Percentiles rank a stretch among this genome's conserved stretches.
These are phyloP conservation scores for Aphelinus certus DNA, from an alignment of 1,140 invertebrate genomes.

Conservation along the genomic window DNA sequence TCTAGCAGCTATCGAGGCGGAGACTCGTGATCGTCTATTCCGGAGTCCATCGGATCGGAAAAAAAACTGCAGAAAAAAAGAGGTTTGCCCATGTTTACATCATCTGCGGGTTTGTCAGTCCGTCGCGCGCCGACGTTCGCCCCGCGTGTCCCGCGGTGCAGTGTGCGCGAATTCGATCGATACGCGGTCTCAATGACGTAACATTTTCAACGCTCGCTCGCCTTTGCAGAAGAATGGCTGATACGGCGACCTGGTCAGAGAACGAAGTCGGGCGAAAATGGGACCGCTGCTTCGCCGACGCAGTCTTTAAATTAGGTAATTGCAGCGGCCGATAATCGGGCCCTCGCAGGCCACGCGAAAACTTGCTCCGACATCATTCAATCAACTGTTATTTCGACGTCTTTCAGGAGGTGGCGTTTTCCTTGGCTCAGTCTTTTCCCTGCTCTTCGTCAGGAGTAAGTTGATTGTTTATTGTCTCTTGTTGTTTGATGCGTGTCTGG, in stretches of 20 bases:
- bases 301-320: slow-evolving; percentile 64
- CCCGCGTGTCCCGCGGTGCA: background rate
- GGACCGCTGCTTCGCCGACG: slow-evolving; percentile 65
- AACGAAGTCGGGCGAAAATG: slow-evolving; percentile 67
- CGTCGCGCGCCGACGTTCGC: too few relatives aligned
- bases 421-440: slow-evolving; percentile 73
- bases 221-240: slow-evolving; percentile 57
- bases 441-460: slow-evolving; percentile 72
- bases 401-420: slow-evolving; percentile 74
- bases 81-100: too few relatives aligned
- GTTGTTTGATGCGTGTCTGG: background rate
- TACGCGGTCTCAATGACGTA: slow-evolving; percentile 33
- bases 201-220: slow-evolving; percentile 21
- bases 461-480: slow-evolving; percentile 26
- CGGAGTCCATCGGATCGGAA: too few relatives aligned
- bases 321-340: slow-evolving; percentile 14
- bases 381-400: slow-evolving; percentile 41
- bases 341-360: background rate
- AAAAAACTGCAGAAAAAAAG: too few relatives aligned
- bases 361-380: slow-evolving; percentile 24
- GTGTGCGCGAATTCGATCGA: slow-evolving; percentile 17
- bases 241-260: slow-evolving; percentile 52
- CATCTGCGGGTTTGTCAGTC: too few relatives aligned
- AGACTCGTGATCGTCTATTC: too few relatives aligned
- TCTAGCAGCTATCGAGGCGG: too few relatives aligned